Base-by-base conservation (phyloP, 2,888 invertebrate genomes). In the Elgonia sp. region DNA sequence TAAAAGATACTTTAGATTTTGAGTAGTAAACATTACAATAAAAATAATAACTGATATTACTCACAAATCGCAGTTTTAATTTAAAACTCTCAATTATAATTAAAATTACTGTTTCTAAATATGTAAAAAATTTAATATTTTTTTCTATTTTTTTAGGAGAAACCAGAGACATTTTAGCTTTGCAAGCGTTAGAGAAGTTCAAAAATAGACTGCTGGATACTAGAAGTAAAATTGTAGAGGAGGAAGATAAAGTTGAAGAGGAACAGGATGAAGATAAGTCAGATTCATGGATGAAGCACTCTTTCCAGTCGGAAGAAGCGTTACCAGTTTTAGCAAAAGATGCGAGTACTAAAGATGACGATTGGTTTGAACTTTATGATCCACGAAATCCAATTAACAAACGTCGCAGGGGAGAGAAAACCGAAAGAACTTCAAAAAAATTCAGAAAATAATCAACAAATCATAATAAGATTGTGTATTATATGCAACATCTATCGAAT, bases 331-430 rank as follows among this genome's bases (percentile, higher is more conserved):
- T 98, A 42, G 98, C 98, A 0, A 98, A 98, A 92, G 99, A 99
- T 95, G 99, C 99, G 0, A 99, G 98, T 77, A 97, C 97, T 0
- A 98, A 98, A 93, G 96, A 97, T 67, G 98, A 98, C 90, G 99
- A 99, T 92, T 98, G 99, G 98, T 99, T 98, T 94, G 99, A 99
- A 93, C 98, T 99, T 40, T 97, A 97, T 92, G 99, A 99, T 95
- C 99, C 99, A 0, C 95, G 99, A 89, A 99, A 99, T 95, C 98
- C 98, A 0, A 95, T 99, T 6, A 99, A 98, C 92, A 98, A 99
- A 95, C 95, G 99, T 72, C 96, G 99, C 93, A 96, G 99, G 77
- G 98, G 94, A 18, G 94, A 94, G 88, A 92, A 88, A 20, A 85
- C 39, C 8, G 62, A 80, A 0, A 81, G 75, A 39, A 53, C 67